These are phyloP conservation scores for Epinotia bilunana DNA, from an alignment of 2,888 invertebrate species.

Conservation along the genomic window DNA sequence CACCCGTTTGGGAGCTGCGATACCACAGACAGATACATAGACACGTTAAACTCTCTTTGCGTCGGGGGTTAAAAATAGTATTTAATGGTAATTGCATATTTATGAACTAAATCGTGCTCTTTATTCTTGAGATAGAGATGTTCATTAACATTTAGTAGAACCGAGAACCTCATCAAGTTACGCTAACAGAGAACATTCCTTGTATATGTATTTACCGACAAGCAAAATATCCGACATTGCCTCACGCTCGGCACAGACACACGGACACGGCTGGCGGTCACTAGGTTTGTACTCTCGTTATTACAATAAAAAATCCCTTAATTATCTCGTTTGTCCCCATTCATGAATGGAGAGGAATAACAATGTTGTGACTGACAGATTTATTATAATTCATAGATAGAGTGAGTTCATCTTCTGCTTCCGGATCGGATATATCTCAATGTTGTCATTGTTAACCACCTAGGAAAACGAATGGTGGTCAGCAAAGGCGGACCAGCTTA, in stretches of 20 bases:
- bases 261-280: too few species aligned
- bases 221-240: neutral
- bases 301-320: neutral
- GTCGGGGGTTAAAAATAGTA: too few species aligned
- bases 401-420: neutral
- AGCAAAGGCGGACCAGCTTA: too few species aligned
- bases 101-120: constrained; percentile 10
- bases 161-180: constrained; percentile 2
- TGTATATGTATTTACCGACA: constrained; percentile 15
- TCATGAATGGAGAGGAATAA: too few species aligned
- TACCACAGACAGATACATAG: too few species aligned
- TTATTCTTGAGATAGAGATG: neutral
- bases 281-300: neutral
- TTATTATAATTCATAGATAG: neutral
- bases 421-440: neutral
- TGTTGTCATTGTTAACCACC: too few species aligned
- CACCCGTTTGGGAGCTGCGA: too few species aligned
- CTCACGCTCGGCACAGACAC: neutral
- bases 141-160: constrained; percentile 9
- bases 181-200: neutral
- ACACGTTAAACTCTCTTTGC: too few species aligned
- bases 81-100: constrained; percentile 19
- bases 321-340: neutral
- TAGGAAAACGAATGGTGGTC: too few species aligned
- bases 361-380: too few species aligned